Conservation (phyloP, 2,888 invertebrate genomes). For the Callimorpha dominula region DNA sequence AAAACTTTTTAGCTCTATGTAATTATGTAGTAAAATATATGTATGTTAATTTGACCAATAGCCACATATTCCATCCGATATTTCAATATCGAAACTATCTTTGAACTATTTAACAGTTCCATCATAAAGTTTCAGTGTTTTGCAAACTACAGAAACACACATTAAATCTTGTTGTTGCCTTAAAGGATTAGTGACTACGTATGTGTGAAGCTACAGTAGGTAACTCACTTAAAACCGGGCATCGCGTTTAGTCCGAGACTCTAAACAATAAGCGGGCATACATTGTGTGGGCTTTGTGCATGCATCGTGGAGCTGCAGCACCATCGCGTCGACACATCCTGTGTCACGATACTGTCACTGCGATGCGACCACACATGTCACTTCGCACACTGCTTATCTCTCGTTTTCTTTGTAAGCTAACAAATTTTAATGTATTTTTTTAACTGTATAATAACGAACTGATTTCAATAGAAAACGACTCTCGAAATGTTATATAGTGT, state of each 20-base stretch:
- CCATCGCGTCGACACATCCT: constrained; percentile 65
- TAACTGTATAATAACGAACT: not conserved
- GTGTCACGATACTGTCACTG: constrained; percentile 64
- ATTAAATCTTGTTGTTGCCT: not conserved
- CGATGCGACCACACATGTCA: constrained; percentile 38
- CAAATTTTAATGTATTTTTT: not conserved
- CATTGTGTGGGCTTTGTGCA: constrained; percentile 76
- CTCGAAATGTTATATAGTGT: not conserved
- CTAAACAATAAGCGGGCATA: constrained; percentile 75
- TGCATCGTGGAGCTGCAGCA: constrained; percentile 69
- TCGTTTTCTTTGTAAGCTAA: constrained; percentile 20
- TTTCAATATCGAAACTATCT: not conserved
- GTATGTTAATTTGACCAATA: not conserved
- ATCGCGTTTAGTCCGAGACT: constrained; percentile 72
- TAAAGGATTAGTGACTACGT: constrained; percentile 30
- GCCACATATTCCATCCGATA: not conserved
- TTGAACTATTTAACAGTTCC: not conserved
- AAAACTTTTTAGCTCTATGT: too few relatives aligned
- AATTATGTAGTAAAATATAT: not conserved
- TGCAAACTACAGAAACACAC: not conserved
- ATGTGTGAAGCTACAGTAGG: constrained; percentile 51
- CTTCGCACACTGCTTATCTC: constrained; percentile 35
- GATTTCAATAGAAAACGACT: not conserved
- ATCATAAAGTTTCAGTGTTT: not conserved
- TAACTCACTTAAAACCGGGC: constrained; percentile 71